Percentiles rank a stretch among this genome's conserved stretches.
These are phyloP conservation scores for Rhabdomys pumilio DNA, from an alignment of 2,797 vertebrate genomes.

Conservation along the genomic window DNA sequence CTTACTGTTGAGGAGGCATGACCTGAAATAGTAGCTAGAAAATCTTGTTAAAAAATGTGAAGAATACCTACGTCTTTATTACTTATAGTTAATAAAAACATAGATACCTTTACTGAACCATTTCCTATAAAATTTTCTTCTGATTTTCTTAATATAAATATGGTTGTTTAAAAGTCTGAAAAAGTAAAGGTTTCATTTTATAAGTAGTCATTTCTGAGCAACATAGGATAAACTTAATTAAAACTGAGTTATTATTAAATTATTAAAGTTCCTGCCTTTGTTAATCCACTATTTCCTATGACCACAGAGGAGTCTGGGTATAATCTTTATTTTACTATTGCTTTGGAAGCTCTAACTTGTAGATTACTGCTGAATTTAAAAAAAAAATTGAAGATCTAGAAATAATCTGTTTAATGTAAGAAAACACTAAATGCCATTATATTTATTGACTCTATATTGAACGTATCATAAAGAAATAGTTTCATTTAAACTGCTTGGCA, in stretches of 20 bases:
- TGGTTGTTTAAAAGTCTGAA: constrained; percentile 4
- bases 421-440: not conserved
- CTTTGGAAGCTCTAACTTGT: constrained; percentile 5
- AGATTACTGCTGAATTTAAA: not conserved
- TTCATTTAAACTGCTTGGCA: not conserved
- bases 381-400: not conserved
- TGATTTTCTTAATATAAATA: not conserved
- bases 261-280: not conserved
- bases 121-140: not conserved
- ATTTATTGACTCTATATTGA: constrained; percentile 4
- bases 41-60: not conserved
- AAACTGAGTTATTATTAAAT: constrained; percentile 16
- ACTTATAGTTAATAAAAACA: constrained; percentile 17
- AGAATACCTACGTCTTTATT: constrained; percentile 26
- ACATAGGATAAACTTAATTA: constrained; percentile 10
- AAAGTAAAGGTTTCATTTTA: constrained; percentile 33
- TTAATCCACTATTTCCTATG: constrained; percentile 27
- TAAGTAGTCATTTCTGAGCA: constrained; percentile 23
- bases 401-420: not conserved
- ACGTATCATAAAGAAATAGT: not conserved
- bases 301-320: not conserved
- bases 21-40: not conserved
- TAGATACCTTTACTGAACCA: not conserved
- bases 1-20: not conserved
- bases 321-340: not conserved